Percentiles rank a stretch among this genome's conserved stretches.
Evolutionary conservation across 37 sponge, comb jelly and placozoan species (phyloP).

Genomic region (Beroe forskalii): DNA sequence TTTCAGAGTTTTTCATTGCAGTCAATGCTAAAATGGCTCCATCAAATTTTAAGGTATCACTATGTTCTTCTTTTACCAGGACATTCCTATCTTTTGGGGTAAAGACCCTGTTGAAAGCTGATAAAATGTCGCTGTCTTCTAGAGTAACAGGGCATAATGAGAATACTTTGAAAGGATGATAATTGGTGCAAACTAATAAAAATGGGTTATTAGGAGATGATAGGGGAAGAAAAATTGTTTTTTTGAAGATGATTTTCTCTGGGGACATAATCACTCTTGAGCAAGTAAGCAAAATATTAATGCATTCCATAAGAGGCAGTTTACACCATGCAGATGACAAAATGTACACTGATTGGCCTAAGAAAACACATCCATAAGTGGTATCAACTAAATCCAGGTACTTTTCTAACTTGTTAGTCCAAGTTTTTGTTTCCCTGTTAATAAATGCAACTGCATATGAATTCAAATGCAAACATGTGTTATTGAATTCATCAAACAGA

Average conservation of each 20-base stretch:
- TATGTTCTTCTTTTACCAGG: not conserved
- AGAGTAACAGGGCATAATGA: conserved; percentile 7
- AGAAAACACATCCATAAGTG: conserved; percentile 44
- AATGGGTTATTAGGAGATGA: conserved; percentile 16
- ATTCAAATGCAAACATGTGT: no score
- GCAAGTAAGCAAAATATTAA: not conserved
- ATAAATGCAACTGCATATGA: not conserved
- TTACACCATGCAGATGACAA: not conserved
- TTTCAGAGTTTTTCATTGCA: conserved; percentile 25
- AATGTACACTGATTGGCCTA: not conserved
- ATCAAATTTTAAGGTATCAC: conserved; percentile 14
- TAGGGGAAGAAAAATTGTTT: not conserved
- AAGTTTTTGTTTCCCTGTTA: conserved; percentile 33
- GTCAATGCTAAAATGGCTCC: not conserved
- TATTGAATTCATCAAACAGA: not conserved
- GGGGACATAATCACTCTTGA: not conserved
- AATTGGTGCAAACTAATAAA: not conserved
- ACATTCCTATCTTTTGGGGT: conserved; percentile 11
- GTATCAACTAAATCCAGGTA: conserved; percentile 25
- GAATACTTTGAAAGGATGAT: conserved; percentile 19
- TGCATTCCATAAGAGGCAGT: not conserved
- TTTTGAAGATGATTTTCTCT: not conserved
- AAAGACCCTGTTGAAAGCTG: conserved; percentile 23
- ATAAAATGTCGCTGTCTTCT: not conserved
- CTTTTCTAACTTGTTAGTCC: conserved; percentile 9